Evolutionary conservation across 2,888 invertebrate species (phyloP).

Genomic region (Metopia argyrocephala): DNA sequence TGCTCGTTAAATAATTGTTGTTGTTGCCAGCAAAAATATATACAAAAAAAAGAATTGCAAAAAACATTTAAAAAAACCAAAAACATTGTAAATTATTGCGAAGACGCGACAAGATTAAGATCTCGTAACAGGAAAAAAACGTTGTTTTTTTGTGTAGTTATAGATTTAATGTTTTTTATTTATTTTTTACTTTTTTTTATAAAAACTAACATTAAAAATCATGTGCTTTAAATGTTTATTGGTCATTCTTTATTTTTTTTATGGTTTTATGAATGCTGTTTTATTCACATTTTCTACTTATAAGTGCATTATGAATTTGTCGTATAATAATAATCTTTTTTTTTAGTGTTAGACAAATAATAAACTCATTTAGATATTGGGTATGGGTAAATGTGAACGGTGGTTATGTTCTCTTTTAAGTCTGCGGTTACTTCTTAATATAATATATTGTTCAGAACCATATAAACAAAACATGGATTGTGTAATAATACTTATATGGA

Average conservation of each 20-base stretch:
- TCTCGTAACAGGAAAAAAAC: constrained; percentile 20
- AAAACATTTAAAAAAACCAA: constrained; percentile 17
- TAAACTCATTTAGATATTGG: too few species aligned
- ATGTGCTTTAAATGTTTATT: background rate
- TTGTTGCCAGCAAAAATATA: constrained; percentile 27
- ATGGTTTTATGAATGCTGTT: background rate
- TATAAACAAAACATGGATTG: too few species aligned
- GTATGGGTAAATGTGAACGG: too few species aligned
- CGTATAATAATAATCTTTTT: too few species aligned
- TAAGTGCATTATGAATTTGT: background rate
- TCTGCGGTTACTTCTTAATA: too few species aligned
- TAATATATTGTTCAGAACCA: too few species aligned
- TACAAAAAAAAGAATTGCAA: background rate
- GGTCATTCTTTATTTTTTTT: background rate
- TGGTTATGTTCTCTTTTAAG: too few species aligned
- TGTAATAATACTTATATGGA: too few species aligned
- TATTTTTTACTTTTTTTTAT: background rate
- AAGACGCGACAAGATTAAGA: constrained; percentile 62
- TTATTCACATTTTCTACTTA: background rate
- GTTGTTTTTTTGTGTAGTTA: background rate
- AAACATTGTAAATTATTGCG: constrained; percentile 53
- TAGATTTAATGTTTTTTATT: too few species aligned
- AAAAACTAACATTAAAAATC: background rate
- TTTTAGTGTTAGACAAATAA: too few species aligned
- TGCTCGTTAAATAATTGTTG: constrained; percentile 30